Evolutionary conservation across 2,888 invertebrate genomes (phyloP).

Genomic region (Luperina testacea): DNA sequence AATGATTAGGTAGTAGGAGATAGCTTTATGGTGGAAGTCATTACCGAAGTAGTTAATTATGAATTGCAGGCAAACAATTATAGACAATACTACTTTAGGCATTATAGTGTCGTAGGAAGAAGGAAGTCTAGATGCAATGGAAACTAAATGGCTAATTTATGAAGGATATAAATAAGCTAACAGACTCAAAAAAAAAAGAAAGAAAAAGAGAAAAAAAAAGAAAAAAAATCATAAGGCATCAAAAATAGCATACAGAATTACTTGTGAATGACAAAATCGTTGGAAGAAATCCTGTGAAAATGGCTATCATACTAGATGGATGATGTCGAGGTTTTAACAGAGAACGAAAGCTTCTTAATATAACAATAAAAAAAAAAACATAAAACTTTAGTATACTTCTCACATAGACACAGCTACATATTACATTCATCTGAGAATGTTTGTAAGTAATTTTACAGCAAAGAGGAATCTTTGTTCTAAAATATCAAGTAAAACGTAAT

Average conservation of each 20-base stretch:
- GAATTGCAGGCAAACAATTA: background rate
- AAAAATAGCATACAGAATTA: background rate
- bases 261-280: background rate
- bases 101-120: background rate
- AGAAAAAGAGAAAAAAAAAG: too few relatives aligned
- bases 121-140: background rate
- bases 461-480: constrained; percentile 12
- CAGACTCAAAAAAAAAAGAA: too few relatives aligned
- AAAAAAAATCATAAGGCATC: too few relatives aligned
- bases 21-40: background rate
- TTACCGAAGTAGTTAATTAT: background rate
- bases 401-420: background rate
- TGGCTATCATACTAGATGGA: background rate
- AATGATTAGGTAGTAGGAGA: background rate
- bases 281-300: background rate
- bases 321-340: background rate
- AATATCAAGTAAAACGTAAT: constrained; percentile 28
- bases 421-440: background rate
- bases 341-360: background rate
- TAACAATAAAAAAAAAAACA: background rate
- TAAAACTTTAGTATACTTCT: background rate
- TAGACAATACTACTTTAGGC: background rate
- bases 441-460: background rate
- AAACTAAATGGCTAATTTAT: background rate
- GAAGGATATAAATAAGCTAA: background rate